phyloP scores from a whole-genome alignment of 2,797 vertebrate genomes.

The Agapornis canus region DNA sequence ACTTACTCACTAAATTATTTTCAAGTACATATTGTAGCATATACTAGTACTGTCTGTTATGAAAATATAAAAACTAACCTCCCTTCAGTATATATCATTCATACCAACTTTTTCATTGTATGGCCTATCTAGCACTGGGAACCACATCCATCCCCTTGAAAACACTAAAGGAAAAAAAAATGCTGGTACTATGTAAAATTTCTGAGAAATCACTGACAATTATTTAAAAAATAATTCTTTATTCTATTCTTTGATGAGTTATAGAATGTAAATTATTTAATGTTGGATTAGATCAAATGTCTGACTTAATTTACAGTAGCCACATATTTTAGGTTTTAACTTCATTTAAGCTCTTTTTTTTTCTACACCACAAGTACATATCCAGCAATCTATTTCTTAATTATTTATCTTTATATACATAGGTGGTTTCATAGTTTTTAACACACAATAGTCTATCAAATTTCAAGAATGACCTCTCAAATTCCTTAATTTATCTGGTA shows the following conservation, averaged over 20 bases:
- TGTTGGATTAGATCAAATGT: not conserved
- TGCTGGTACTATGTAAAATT: not conserved
- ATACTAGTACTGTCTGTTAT: not conserved
- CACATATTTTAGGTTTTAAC: not conserved
- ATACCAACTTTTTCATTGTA: not conserved
- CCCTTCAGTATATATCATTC: not conserved
- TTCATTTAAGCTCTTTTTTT: not conserved
- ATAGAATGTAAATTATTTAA: not conserved
- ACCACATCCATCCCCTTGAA: not conserved
- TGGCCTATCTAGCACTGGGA: not conserved
- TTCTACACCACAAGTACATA: not conserved
- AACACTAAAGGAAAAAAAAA: not conserved
- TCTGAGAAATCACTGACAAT: not conserved
- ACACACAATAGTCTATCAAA: not conserved
- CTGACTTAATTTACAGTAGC: not conserved
- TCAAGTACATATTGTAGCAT: not conserved
- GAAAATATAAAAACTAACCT: not conserved
- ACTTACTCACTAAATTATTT: not conserved
- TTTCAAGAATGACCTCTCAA: not conserved
- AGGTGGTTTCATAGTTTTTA: not conserved
- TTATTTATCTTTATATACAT: not conserved
- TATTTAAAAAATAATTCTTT: not conserved
- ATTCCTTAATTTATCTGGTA: not conserved
- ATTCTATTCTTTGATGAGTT: not conserved
- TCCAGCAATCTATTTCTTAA: not conserved